Evolutionary conservation across 2,113 vertebrate genomes (phyloP).

Genomic region (Castor canadensis): DNA sequence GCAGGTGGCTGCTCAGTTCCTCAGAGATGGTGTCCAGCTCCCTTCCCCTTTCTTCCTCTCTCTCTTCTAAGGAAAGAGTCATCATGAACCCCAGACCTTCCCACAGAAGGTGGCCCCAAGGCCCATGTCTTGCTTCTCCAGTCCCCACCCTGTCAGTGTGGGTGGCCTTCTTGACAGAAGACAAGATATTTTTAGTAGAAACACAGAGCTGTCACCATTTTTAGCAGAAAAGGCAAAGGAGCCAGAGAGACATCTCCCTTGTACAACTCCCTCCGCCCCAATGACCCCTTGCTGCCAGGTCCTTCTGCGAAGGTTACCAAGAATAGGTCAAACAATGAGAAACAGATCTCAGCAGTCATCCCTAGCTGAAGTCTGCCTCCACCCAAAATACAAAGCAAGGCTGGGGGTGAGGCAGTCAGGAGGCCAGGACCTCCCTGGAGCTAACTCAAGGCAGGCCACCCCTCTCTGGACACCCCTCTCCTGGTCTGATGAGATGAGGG

Average conservation of each 20-base stretch:
- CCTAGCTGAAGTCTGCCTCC: background rate
- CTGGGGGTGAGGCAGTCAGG: background rate
- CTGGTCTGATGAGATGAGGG: background rate
- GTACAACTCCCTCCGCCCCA: background rate
- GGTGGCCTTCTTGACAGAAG: constrained; percentile 45
- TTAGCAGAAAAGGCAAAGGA: constrained; percentile 35
- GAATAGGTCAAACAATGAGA: constrained; percentile 52
- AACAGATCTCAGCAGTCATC: constrained; percentile 1
- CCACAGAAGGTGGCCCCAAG: background rate
- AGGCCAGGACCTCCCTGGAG: background rate
- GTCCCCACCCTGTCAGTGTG: background rate
- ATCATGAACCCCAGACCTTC: background rate
- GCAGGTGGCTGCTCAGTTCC: background rate
- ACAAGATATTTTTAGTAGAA: constrained; percentile 43
- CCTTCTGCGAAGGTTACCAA: constrained; percentile 27
- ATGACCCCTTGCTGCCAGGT: background rate
- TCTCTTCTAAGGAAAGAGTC: background rate
- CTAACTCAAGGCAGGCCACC: background rate
- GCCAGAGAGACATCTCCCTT: constrained; percentile 46
- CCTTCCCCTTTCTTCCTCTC: background rate
- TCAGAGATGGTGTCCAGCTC: background rate
- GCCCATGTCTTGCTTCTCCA: background rate
- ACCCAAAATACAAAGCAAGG: background rate
- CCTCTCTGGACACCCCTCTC: background rate
- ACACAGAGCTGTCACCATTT: constrained; percentile 19